A percentile compares a stretch with the other conserved stretches of the same genome.
phyloP scores from a whole-genome alignment of 2,888 invertebrate genomes.

The Tiliacea citrago region DNA sequence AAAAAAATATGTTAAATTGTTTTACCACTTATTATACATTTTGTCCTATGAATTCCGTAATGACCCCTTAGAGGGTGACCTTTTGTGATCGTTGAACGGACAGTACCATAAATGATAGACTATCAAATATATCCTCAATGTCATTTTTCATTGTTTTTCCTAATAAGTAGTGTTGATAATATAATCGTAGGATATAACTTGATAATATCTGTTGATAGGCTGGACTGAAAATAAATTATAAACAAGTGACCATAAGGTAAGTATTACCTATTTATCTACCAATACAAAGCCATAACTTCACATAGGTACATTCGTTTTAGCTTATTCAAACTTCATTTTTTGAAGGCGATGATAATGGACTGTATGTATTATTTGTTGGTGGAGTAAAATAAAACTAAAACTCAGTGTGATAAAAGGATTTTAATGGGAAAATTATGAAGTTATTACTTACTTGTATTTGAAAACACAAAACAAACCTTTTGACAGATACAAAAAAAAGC shows the following conservation, averaged over 20 bases:
- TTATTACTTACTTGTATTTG: too few species aligned
- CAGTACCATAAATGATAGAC: neutral
- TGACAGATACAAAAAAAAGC: too few species aligned
- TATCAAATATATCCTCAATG: slow-evolving; percentile 3
- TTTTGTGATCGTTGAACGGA: slow-evolving; percentile 11
- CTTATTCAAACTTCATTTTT: neutral
- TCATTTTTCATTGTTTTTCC: slow-evolving; percentile 8
- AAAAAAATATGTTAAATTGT: neutral
- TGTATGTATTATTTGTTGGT: too few species aligned
- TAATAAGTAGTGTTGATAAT: neutral
- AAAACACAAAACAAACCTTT: too few species aligned
- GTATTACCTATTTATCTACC: neutral
- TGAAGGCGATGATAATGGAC: too few species aligned
- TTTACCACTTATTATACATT: neutral
- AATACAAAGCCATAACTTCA: neutral
- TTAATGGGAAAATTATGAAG: too few species aligned
- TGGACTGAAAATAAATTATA: neutral
- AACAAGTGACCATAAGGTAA: neutral
- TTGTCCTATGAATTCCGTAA: neutral
- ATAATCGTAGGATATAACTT: neutral
- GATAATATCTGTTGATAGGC: neutral
- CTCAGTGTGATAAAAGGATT: too few species aligned
- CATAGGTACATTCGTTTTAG: neutral
- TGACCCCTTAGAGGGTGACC: neutral
- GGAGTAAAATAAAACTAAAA: too few species aligned